A percentile compares a stretch with the other conserved stretches of the same genome.
phyloP scores from a whole-genome alignment of 2,888 invertebrate genomes.

The Campopleginae sp. region DNA sequence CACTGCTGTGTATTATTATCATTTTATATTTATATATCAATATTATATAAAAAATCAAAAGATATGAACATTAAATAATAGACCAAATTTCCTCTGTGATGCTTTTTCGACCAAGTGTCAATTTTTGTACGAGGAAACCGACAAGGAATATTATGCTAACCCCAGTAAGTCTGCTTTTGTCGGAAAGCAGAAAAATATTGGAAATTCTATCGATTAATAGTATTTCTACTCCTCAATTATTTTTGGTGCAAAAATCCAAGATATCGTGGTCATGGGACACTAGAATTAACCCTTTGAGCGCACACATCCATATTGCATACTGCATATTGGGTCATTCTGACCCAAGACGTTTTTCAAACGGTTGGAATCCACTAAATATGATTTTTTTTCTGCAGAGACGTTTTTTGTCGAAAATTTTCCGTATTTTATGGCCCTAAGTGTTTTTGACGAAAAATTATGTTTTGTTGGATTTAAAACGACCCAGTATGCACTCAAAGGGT shows the following conservation, averaged over 20 bases:
- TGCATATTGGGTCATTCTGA: too few relatives aligned
- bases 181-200: constrained; percentile 4
- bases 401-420: too few relatives aligned
- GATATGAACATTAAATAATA: constrained; percentile 26
- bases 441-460: too few relatives aligned
- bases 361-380: too few relatives aligned
- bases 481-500: too few relatives aligned
- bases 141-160: constrained; percentile 14
- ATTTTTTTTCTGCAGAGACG: too few relatives aligned
- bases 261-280: not conserved
- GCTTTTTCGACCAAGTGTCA: constrained; percentile 39
- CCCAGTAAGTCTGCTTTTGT: constrained; percentile 33
- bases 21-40: constrained; percentile 40
- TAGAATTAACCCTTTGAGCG: not conserved
- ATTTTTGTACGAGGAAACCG: constrained; percentile 48
- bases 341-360: too few relatives aligned
- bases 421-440: too few relatives aligned
- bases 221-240: constrained; percentile 5
- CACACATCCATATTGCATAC: too few relatives aligned
- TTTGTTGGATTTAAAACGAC: too few relatives aligned
- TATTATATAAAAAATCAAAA: constrained; percentile 30
- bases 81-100: constrained; percentile 35
- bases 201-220: constrained; percentile 1
- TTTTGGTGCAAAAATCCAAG: not conserved
- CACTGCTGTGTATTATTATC: constrained; percentile 56